Evolutionary conservation across 2,113 vertebrate species (phyloP), one percentile per base, ranked within the genome.

Genomic region (Paedocypris sp.): DNA sequence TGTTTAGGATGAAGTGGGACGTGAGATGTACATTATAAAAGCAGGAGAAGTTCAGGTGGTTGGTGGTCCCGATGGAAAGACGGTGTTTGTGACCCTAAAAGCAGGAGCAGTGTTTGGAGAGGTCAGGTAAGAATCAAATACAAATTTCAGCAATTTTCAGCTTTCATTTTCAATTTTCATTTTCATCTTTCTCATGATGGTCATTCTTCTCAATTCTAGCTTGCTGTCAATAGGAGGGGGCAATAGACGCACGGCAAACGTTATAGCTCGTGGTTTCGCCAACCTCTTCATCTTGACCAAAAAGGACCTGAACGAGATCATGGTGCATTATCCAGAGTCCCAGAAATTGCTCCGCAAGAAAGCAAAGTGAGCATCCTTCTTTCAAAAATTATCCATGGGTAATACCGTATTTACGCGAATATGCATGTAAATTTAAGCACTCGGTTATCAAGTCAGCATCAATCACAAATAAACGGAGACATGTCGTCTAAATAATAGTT

Each of bases 11-110:
- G 95, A 99, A 70, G 96, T 99, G 0, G 95, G 95, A 41, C 85
- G 93, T 0, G 95, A 99, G 78, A 99, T 98, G 95, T 98, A 98
- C 79, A 99, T 99, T 49, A 99, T 99, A 66, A 94, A 99, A 73
- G 92, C 90, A 0, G 95, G 95, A 5, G 88, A 94, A 62, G 95
- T 98, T 53, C 93, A 91, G 71, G 95, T 99, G 58, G 79, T 99
- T 36, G 95, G 95, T 0, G 95, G 94, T 48, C 88, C 92, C 0
- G 90, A 98, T 0, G 90, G 90, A 42, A 92, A 84, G 75, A 86
- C 91, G 0, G 87, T 99, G 16, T 88, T 99, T 62, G 95, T 94
- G 75, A 91, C 86, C 0, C 88, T 99, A 26, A 89, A 86, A 79
- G 83, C 90, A 0, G 95, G 95, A 10, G 94, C 93, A 0, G 93